These are phyloP conservation scores for Bombus superbus DNA, from an alignment of 1,140 invertebrate genomes.

Conservation along the genomic window DNA sequence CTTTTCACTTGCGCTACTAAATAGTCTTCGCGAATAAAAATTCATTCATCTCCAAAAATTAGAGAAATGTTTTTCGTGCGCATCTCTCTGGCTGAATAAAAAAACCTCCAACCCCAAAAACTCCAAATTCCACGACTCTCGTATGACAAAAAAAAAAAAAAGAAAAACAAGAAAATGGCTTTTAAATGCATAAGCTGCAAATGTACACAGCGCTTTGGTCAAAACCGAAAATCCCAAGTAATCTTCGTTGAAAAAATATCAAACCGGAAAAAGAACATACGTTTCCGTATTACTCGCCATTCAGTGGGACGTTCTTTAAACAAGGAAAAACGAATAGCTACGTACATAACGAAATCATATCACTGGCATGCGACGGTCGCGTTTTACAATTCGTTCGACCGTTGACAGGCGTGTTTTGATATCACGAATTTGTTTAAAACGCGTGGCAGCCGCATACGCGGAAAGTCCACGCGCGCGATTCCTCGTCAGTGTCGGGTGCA, in stretches of 20 bases:
- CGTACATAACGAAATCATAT: no score
- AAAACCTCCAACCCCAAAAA: no score
- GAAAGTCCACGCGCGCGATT: not conserved
- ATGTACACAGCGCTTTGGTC: no score
- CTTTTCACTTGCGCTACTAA: no score
- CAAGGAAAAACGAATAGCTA: not conserved
- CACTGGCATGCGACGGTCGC: not conserved
- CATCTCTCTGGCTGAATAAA: no score
- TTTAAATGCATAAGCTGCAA: no score
- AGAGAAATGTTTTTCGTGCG: no score
- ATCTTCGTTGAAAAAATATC: not conserved
- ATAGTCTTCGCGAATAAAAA: no score
- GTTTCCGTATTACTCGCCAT: not conserved
- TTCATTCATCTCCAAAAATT: no score
- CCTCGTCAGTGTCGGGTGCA: constrained; percentile 24
- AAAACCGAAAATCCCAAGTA: not conserved
- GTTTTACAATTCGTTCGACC: not conserved
- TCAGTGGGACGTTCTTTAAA: not conserved
- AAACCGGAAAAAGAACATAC: not conserved
- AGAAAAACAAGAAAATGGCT: no score
- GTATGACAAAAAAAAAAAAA: no score
- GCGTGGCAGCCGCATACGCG: not conserved
- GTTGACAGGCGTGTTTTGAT: not conserved
- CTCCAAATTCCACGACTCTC: no score
- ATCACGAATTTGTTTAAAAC: constrained; percentile 22